A percentile compares a stretch with the other conserved stretches of the same genome.
These are phyloP conservation scores for Hiodon alosoides DNA, from an alignment of 2,113 vertebrate genomes.

Conservation along the genomic window DNA sequence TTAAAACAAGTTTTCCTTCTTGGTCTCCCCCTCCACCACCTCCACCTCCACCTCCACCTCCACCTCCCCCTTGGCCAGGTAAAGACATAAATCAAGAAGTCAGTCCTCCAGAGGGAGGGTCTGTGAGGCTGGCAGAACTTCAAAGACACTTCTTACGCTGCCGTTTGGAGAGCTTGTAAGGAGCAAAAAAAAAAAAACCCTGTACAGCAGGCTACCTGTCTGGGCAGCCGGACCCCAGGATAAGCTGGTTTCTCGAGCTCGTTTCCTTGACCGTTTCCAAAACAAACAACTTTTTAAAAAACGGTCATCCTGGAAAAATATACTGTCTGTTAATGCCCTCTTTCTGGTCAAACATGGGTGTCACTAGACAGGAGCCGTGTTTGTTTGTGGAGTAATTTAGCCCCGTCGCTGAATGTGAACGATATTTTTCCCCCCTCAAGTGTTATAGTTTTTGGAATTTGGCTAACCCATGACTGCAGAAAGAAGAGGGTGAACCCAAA, in stretches of 20 bases:
- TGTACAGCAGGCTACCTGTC: constrained; percentile 61
- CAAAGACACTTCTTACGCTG: constrained; percentile 50
- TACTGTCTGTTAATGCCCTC: constrained; percentile 48
- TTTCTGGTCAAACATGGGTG: constrained; percentile 25
- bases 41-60: constrained; percentile 32
- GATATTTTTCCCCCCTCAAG: neutral
- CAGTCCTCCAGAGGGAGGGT: constrained; percentile 51
- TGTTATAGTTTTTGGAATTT: constrained; percentile 10
- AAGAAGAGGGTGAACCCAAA: no score
- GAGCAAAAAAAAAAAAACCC: neutral
- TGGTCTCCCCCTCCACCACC: constrained; percentile 29
- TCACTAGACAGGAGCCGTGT: constrained; percentile 20
- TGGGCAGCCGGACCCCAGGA: constrained; percentile 50
- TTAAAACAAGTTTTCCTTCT: constrained; percentile 37
- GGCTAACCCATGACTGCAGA: neutral
- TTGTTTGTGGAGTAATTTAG: constrained; percentile 34
- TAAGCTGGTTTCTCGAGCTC: constrained; percentile 63
- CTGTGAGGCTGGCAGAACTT: constrained; percentile 49
- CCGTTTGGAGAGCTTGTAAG: constrained; percentile 48
- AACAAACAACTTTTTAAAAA: constrained; percentile 56
- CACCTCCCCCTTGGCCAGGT: constrained; percentile 40
- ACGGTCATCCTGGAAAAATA: constrained; percentile 62
- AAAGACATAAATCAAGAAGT: constrained; percentile 61
- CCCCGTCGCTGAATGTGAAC: constrained; percentile 8
- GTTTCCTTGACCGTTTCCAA: constrained; percentile 64